A percentile compares a stretch with the other conserved stretches of the same genome.
Evolutionary conservation across 2,888 invertebrate species (phyloP).

Genomic region (Clistopyga incitator): DNA sequence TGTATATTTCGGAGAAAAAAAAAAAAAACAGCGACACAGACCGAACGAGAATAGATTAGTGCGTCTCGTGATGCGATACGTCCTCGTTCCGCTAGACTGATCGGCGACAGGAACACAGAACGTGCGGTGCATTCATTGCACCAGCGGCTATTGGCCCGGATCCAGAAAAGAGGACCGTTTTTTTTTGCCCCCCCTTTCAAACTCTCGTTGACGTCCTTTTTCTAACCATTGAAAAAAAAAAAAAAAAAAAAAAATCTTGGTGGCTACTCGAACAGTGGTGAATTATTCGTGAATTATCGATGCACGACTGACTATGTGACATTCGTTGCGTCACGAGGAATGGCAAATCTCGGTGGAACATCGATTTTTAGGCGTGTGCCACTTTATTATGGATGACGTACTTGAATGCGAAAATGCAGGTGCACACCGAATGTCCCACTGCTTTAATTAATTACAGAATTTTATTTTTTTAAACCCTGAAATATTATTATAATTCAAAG

Average conservation of each 20-base stretch:
- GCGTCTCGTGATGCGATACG: slow-evolving; percentile 25
- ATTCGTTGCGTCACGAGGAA: slow-evolving; percentile 36
- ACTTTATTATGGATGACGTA: slow-evolving; percentile 25
- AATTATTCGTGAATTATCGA: slow-evolving; percentile 17
- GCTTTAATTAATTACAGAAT: too few species aligned
- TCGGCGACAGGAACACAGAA: slow-evolving; percentile 19
- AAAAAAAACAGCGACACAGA: too few species aligned
- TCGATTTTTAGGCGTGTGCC: slow-evolving; percentile 56
- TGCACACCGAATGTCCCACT: too few species aligned
- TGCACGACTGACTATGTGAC: slow-evolving; percentile 12
- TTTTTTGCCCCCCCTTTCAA: not conserved
- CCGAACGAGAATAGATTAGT: slow-evolving; percentile 5
- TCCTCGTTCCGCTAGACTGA: slow-evolving; percentile 41
- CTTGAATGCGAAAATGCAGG: slow-evolving; percentile 14
- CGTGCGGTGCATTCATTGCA: not conserved
- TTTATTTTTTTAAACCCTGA: too few species aligned
- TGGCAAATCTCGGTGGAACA: slow-evolving; percentile 18
- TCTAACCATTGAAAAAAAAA: slow-evolving; percentile 14
- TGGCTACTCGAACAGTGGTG: not conserved
- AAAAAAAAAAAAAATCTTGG: slow-evolving; percentile 29
- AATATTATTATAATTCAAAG: too few species aligned
- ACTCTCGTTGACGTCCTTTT: slow-evolving; percentile 14
- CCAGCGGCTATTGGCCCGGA: slow-evolving; percentile 38
- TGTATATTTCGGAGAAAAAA: not conserved
- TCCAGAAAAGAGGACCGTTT: slow-evolving; percentile 21